phyloP scores from a whole-genome alignment of 1,140 invertebrate genomes.

The Bradysia coprophila region DNA sequence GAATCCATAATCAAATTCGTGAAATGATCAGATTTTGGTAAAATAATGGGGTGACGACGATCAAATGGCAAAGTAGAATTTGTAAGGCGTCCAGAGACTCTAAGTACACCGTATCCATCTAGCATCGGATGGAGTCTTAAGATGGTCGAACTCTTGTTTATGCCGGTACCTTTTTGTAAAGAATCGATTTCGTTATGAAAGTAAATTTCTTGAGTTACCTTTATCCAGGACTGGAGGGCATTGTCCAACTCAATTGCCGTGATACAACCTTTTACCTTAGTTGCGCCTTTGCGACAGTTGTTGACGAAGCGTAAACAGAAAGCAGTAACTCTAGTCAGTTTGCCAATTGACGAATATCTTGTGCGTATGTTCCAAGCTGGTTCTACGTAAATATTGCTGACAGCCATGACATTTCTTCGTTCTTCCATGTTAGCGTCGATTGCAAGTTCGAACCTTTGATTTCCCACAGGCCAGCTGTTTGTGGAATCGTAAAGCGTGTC shows the following conservation, averaged over 20 bases:
- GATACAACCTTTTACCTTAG: not conserved
- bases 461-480: not conserved
- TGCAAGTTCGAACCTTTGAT: not conserved
- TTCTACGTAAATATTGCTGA: not conserved
- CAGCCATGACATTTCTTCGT: not conserved
- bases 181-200: conserved; percentile 10
- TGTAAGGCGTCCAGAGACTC: conserved; percentile 22
- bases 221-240: not conserved
- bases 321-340: not conserved
- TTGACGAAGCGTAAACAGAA: not conserved
- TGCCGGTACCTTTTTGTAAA: conserved; percentile 3
- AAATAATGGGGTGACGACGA: conserved; percentile 14
- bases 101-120: conserved; percentile 15
- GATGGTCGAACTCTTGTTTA: conserved; percentile 7
- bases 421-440: not conserved
- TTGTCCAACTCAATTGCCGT: not conserved
- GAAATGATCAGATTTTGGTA: conserved; percentile 7
- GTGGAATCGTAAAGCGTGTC: conserved; percentile 2
- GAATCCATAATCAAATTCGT: conserved; percentile 10
- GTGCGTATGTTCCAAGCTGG: not conserved
- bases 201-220: conserved; percentile 5
- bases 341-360: not conserved
- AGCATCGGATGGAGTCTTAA: conserved; percentile 13
- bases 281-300: not conserved
- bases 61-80: conserved; percentile 11